Base-by-base conservation (phyloP, 2,797 vertebrate species). In the Macropus fuliginosus region DNA sequence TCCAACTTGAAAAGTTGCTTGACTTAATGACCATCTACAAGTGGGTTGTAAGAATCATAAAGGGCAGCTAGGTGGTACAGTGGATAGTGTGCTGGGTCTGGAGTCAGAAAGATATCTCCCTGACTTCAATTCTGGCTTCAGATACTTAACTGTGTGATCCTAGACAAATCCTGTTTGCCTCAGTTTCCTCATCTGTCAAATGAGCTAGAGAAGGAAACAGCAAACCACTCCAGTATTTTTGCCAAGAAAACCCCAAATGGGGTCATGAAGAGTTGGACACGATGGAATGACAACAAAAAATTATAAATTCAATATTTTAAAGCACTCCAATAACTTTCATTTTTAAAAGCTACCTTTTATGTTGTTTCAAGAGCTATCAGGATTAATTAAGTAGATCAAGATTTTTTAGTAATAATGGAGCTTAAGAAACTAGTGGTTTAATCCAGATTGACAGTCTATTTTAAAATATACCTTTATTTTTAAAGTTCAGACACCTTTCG, bases 381-480 rank as follows among this genome's bases (percentile, higher is more conserved):
- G 31, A 50, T 94, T 57, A 40, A 56, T 91, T 92, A 56, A 92
- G 16, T 50, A 87, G 9, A 87, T 11, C 34, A 91, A 90, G 29
- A 4, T 56, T 54, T 13, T 56, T 95, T 94, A 90, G 54, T 46
- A 89, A 90, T 57, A 97, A 95, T 21, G 28, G 92, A 93, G n/a
- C 92, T 74, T 96, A 90, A 87, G 91, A 94, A 93, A 90, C 66
- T 46, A 92, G 6, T 52, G 93, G 89, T 94, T 91, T 87, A 95
- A 92, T 92, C 40, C 21, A 87, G 21, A 40, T 87, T 24, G 27
- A 87, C 40, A 50, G 21, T 66, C 52, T 87, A 24, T 95, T 93
- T 96, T 95, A 31, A 97, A 93, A 87, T 87, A 27, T 87, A 24
- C 92, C 95, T 92, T 14, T 74, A 81, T 92, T 96, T 50, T 96